Percentiles rank a stretch among this genome's conserved stretches.
These are phyloP conservation scores for Lutraria lutraria DNA, from an alignment of 2,888 invertebrate genomes.

Conservation along the genomic window DNA sequence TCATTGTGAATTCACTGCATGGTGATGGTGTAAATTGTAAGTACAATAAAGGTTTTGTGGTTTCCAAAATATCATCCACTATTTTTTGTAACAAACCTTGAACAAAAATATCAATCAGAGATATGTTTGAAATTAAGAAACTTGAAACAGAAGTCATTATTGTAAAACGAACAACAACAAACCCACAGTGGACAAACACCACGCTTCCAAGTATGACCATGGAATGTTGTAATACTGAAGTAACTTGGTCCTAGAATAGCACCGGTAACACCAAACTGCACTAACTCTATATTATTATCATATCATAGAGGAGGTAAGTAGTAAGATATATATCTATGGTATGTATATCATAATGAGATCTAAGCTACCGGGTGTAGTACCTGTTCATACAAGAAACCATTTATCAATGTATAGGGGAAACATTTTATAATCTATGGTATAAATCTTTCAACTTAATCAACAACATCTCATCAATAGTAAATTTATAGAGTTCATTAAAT, in stretches of 20 bases:
- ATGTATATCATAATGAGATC: conserved; percentile 22
- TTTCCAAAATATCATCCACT: too few relatives aligned
- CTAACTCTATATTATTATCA: neutral
- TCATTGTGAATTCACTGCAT: too few relatives aligned
- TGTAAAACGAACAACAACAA: too few relatives aligned
- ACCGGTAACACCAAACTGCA: neutral
- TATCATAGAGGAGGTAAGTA: neutral
- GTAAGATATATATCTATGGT: neutral
- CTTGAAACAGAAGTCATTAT: too few relatives aligned
- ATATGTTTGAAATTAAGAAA: too few relatives aligned
- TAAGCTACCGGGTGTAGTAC: neutral
- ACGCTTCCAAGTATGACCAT: too few relatives aligned
- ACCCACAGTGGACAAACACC: too few relatives aligned
- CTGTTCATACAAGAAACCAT: conserved; percentile 1
- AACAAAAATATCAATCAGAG: too few relatives aligned
- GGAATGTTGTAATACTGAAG: too few relatives aligned
- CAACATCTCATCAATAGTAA: neutral
- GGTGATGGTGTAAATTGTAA: too few relatives aligned
- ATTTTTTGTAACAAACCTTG: too few relatives aligned
- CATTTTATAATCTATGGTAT: neutral
- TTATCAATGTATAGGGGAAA: neutral
- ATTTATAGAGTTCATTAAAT: neutral
- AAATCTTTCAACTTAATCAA: conserved; percentile 1
- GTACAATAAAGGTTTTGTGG: too few relatives aligned
- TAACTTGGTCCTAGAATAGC: neutral